These are phyloP conservation scores for Nasonia giraulti DNA, from an alignment of 1,140 invertebrate species.

Conservation along the genomic window DNA sequence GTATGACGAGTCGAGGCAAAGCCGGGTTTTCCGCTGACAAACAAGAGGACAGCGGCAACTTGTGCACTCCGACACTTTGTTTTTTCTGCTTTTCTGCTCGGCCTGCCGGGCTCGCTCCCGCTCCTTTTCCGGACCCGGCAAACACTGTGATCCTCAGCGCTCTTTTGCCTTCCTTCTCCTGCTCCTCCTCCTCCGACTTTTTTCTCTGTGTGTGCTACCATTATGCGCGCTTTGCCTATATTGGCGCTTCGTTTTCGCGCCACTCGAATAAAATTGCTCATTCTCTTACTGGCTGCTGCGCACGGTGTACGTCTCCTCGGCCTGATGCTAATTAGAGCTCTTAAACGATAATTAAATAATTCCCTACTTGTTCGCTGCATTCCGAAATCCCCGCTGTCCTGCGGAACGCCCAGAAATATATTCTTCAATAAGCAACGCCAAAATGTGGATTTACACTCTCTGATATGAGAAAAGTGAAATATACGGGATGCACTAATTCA, in stretches of 20 bases:
- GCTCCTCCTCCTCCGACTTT: not conserved
- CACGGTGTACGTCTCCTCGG: not conserved
- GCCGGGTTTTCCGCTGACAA: not conserved
- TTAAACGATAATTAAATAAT: constrained; percentile 14
- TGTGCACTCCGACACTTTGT: not conserved
- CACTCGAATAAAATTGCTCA: constrained; percentile 8
- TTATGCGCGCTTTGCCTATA: constrained; percentile 12
- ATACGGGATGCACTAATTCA: not conserved
- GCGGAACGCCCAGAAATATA: not conserved
- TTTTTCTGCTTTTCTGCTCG: not conserved
- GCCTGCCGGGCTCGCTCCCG: not conserved
- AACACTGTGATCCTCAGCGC: not conserved
- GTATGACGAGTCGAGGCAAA: constrained; percentile 5
- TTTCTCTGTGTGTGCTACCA: not conserved
- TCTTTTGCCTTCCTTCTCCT: not conserved
- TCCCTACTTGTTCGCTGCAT: not conserved
- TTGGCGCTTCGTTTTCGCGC: not conserved
- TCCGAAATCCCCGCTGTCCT: not conserved
- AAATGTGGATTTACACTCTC: not conserved
- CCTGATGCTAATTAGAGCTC: not conserved
- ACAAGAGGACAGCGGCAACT: not conserved
- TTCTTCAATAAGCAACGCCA: not conserved
- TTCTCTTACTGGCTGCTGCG: not conserved
- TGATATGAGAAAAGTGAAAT: not conserved
- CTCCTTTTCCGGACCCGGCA: not conserved